Conservation (phyloP, 37 sponge, comb jelly and placozoan species). For the Amphimedon queenslandica region DNA sequence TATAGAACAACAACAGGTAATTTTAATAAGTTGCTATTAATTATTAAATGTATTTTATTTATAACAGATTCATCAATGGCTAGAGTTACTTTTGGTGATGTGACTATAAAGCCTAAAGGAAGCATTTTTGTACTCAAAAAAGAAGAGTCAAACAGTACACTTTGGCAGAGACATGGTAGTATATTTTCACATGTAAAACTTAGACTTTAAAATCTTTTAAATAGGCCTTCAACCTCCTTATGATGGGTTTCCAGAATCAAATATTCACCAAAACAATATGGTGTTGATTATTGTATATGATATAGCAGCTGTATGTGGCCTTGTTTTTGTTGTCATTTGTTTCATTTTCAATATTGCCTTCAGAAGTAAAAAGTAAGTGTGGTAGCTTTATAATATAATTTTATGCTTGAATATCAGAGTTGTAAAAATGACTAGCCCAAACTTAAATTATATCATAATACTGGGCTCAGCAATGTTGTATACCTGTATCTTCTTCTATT, state of each 20-base stretch:
- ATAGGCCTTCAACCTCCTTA: constrained; percentile 1
- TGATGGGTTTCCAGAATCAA: neutral
- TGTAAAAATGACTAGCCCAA: constrained; percentile 15
- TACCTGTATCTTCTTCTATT: neutral
- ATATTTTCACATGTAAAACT: neutral
- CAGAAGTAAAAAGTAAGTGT: constrained; percentile 8
- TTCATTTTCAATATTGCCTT: constrained; percentile 10
- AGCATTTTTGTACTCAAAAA: neutral
- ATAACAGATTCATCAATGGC: neutral
- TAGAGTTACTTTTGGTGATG: neutral
- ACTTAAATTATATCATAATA: constrained; percentile 6
- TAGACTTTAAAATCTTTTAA: neutral
- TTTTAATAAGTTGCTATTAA: neutral
- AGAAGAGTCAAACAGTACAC: neutral
- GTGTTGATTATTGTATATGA: neutral
- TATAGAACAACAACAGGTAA: neutral
- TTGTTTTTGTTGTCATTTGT: neutral
- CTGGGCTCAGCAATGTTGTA: constrained; percentile 6
- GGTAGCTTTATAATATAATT: neutral
- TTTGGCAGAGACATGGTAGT: neutral
- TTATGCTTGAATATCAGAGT: neutral
- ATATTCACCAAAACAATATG: neutral
- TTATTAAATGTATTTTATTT: neutral
- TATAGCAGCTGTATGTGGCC: neutral
- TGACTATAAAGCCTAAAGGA: neutral